Percentiles rank a stretch among this genome's conserved stretches.
Conservation (phyloP, 2,888 invertebrate species). For the Scaptomyza parva region DNA sequence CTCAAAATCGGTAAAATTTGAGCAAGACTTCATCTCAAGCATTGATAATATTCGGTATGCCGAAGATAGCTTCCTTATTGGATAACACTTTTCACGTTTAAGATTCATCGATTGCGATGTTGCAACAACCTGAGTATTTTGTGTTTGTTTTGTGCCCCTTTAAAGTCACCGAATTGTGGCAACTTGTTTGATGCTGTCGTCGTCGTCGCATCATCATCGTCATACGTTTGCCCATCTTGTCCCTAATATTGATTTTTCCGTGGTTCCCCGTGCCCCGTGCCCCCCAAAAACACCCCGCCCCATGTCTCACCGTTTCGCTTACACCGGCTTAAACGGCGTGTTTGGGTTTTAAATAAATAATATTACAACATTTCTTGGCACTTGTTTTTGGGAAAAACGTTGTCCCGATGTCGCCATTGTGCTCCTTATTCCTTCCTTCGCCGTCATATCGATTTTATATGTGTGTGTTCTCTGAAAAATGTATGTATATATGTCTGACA, state of each 20-base stretch:
- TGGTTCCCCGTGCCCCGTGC: background rate
- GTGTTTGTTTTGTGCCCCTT: constrained; percentile 2
- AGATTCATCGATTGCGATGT: background rate
- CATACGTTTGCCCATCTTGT: constrained; percentile 16
- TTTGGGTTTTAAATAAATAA: constrained; percentile 70
- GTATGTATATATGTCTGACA: constrained; percentile 27
- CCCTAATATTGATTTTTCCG: constrained; percentile 53
- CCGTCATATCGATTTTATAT: constrained; percentile 74
- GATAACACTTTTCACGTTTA: too few relatives aligned
- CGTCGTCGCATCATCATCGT: constrained; percentile 23
- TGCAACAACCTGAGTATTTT: background rate
- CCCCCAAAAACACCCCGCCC: background rate
- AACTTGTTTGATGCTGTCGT: constrained; percentile 7
- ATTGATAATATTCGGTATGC: too few relatives aligned
- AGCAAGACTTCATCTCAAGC: too few relatives aligned
- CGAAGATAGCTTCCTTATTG: too few relatives aligned
- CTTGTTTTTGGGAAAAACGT: constrained; percentile 38
- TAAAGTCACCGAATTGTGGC: constrained; percentile 26
- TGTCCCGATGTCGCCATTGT: constrained; percentile 53
- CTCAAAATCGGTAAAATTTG: too few relatives aligned
- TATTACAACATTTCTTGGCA: constrained; percentile 53
- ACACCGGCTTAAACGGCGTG: background rate
- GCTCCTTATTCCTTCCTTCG: constrained; percentile 57
- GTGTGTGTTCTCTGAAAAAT: constrained; percentile 37
- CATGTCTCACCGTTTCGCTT: background rate